Evolutionary conservation across 92 coral and sea anemone species (phyloP).

Genomic region (Heteractis magnifica): DNA sequence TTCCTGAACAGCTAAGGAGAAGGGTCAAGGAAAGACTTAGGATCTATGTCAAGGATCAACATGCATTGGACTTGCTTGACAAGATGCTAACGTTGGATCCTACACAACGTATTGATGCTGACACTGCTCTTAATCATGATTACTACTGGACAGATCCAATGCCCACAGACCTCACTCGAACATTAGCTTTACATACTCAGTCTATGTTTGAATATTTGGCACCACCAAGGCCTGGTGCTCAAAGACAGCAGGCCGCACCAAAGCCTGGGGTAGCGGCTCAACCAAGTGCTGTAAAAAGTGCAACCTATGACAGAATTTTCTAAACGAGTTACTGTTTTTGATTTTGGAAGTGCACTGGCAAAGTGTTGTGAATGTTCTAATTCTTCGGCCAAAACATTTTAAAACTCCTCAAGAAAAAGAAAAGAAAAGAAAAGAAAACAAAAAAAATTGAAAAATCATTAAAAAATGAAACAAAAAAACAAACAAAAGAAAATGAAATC

Average conservation of each 20-base stretch:
- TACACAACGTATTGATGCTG: slow-evolving; percentile 88
- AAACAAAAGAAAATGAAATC: slow-evolving; percentile 16
- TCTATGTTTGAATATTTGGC: slow-evolving; percentile 98
- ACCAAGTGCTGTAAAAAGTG: slow-evolving; percentile 66
- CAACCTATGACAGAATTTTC: slow-evolving; percentile 86
- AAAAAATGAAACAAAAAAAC: slow-evolving; percentile 29
- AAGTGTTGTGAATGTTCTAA: neutral
- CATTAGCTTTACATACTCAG: slow-evolving; percentile 79
- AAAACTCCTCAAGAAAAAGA: slow-evolving; percentile 23
- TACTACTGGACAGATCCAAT: slow-evolving; percentile 98
- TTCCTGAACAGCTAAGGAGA: slow-evolving; percentile 83
- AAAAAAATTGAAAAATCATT: slow-evolving; percentile 36
- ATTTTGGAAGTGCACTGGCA: slow-evolving; percentile 16
- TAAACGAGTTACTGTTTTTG: slow-evolving; percentile 21
- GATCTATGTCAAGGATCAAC: slow-evolving; percentile 80
- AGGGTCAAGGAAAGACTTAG: slow-evolving; percentile 88
- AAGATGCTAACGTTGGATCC: slow-evolving; percentile 92
- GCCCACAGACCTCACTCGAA: slow-evolving; percentile 93
- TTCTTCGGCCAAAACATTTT: neutral
- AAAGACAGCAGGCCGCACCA: slow-evolving; percentile 56
- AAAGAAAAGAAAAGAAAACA: slow-evolving; percentile 6
- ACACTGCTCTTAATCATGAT: slow-evolving; percentile 91
- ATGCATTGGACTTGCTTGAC: slow-evolving; percentile 94
- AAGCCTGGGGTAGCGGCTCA: slow-evolving; percentile 62
- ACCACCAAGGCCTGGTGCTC: slow-evolving; percentile 87